Conservation (phyloP, 2,113 vertebrate species). For the Suricata suricatta region DNA sequence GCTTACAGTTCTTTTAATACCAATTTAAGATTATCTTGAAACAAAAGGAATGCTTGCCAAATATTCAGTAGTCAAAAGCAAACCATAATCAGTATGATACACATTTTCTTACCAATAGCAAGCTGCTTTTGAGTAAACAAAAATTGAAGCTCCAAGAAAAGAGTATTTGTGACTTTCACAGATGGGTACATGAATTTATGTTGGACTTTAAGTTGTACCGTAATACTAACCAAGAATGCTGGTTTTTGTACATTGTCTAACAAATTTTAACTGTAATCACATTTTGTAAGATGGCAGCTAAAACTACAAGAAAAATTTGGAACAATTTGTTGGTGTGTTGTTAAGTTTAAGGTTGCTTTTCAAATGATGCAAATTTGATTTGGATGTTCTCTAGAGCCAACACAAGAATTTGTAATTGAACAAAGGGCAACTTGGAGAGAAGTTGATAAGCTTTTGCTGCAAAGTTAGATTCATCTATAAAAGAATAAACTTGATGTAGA, state of each 20-base stretch:
- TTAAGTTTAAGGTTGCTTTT: not conserved
- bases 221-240: not conserved
- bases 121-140: not conserved
- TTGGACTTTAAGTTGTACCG: not conserved
- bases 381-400: not conserved
- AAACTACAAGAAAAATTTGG: not conserved
- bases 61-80: not conserved
- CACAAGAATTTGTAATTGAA: not conserved
- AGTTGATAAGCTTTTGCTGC: not conserved
- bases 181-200: not conserved
- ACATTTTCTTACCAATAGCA: not conserved
- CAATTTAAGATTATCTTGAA: not conserved
- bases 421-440: not conserved
- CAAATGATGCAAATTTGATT: not conserved
- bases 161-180: not conserved
- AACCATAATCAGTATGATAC: not conserved
- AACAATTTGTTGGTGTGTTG: not conserved
- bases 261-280: not conserved
- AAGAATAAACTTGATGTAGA: not conserved
- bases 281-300: slow-evolving; percentile 12
- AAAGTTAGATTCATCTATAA: not conserved
- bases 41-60: not conserved
- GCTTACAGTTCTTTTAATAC: not conserved
- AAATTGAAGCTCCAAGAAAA: not conserved
- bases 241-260: not conserved